Percentiles rank a stretch among this genome's conserved stretches.
These are phyloP conservation scores for Campoplex capitator DNA, from an alignment of 2,888 invertebrate genomes.

Conservation along the genomic window DNA sequence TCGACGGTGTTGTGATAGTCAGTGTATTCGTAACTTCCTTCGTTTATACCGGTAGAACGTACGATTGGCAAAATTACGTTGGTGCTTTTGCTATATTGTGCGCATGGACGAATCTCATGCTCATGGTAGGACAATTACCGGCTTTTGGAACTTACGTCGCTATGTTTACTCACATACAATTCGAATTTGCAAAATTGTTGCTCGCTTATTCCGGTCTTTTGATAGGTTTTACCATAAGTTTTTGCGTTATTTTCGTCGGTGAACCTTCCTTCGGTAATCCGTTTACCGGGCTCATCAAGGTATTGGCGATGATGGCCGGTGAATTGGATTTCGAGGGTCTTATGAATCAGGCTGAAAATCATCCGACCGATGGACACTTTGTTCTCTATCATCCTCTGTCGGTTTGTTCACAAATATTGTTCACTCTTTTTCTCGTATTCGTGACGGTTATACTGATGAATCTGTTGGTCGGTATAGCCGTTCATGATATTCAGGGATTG, in stretches of 20 bases:
- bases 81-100: slow-evolving; percentile 84
- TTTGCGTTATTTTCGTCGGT: slow-evolving; percentile 84
- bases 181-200: slow-evolving; percentile 84
- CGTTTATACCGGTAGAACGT: slow-evolving; percentile 81
- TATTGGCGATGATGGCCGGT: slow-evolving; percentile 84
- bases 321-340: slow-evolving; percentile 83
- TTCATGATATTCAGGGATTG: slow-evolving; percentile 84
- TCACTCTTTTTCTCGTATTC: slow-evolving; percentile 83
- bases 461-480: slow-evolving; percentile 84
- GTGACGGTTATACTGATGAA: slow-evolving; percentile 84
- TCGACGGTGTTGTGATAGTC: slow-evolving; percentile 81
- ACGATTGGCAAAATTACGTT: slow-evolving; percentile 83
- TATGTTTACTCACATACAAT: slow-evolving; percentile 84
- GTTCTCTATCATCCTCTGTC: slow-evolving; percentile 82
- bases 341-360: slow-evolving; percentile 78
- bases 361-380: slow-evolving; percentile 76
- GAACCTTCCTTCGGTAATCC: slow-evolving; percentile 82
- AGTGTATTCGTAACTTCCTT: slow-evolving; percentile 83
- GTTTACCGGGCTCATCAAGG: slow-evolving; percentile 82
- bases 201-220: slow-evolving; percentile 84
- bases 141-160: slow-evolving; percentile 85
- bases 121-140: slow-evolving; percentile 85
- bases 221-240: slow-evolving; percentile 84
- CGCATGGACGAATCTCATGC: slow-evolving; percentile 84
- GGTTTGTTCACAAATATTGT: slow-evolving; percentile 82